Percentiles rank a stretch among this genome's conserved stretches.
Conservation (phyloP, 1,140 invertebrate species). For the Drosophila setifemur region DNA sequence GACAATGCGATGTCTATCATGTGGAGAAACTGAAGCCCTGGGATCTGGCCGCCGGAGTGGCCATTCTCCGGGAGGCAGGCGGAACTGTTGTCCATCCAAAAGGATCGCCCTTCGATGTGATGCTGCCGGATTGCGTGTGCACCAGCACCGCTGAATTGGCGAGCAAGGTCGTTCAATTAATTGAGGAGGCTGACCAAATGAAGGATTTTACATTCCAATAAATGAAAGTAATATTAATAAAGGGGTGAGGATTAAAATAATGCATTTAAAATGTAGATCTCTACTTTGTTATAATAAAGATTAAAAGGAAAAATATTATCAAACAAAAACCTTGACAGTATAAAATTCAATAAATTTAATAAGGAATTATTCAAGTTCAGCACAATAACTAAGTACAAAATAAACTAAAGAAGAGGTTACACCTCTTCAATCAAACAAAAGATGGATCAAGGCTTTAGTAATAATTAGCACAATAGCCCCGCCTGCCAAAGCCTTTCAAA, state of each 20-base stretch:
- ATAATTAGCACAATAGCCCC: neutral
- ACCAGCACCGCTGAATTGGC: conserved; percentile 85
- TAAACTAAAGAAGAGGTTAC: no score
- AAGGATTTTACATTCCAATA: conserved; percentile 42
- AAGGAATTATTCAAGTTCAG: no score
- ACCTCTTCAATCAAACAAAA: no score
- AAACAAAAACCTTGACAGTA: no score
- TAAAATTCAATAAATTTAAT: no score
- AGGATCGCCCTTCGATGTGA: conserved; percentile 86
- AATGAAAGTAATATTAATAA: neutral
- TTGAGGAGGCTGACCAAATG: conserved; percentile 81
- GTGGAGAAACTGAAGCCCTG: conserved; percentile 88
- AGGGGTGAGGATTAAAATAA: neutral
- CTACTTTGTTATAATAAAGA: no score
- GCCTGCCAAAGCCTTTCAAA: no score
- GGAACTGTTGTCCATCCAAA: conserved; percentile 86
- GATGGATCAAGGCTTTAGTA: neutral
- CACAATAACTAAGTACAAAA: no score
- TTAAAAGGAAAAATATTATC: no score
- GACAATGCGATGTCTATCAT: conserved; percentile 87
- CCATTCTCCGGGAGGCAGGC: conserved; percentile 90
- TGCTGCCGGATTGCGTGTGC: conserved; percentile 86
- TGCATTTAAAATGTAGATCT: neutral
- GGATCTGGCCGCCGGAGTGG: conserved; percentile 87
- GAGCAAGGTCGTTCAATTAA: conserved; percentile 83